Conservation (phyloP, 2,113 vertebrate species). For the Suricata suricatta region DNA sequence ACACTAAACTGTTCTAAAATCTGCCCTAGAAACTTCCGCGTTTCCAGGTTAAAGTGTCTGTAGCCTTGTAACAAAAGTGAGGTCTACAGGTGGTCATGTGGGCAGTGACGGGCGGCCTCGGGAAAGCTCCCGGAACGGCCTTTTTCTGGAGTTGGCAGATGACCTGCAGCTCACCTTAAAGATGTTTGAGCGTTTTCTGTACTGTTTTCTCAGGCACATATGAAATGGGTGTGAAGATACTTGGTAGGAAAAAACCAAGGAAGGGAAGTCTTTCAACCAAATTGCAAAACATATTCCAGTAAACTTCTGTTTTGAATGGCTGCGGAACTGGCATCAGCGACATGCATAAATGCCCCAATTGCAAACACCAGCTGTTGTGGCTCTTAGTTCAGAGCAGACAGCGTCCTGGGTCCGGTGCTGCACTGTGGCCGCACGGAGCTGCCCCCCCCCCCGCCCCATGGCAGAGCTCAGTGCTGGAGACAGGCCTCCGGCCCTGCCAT, state of each 20-base stretch:
- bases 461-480: background rate
- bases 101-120: background rate
- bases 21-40: background rate
- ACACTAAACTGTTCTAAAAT: background rate
- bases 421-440: accelerated
- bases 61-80: background rate
- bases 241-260: background rate
- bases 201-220: accelerated
- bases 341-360: accelerated
- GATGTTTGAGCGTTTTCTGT: no score
- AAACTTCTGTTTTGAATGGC: background rate
- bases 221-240: no score
- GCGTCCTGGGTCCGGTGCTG: accelerated
- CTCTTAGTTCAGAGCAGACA: no score
- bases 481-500: background rate
- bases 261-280: no score
- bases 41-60: background rate
- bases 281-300: background rate
- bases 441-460: accelerated
- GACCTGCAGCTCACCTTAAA: background rate
- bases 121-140: background rate
- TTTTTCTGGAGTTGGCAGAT: accelerated
- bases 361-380: background rate
- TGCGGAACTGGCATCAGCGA: accelerated
- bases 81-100: accelerated